phyloP scores from a whole-genome alignment of 2,888 invertebrate genomes.

The Oasisia sp. region DNA sequence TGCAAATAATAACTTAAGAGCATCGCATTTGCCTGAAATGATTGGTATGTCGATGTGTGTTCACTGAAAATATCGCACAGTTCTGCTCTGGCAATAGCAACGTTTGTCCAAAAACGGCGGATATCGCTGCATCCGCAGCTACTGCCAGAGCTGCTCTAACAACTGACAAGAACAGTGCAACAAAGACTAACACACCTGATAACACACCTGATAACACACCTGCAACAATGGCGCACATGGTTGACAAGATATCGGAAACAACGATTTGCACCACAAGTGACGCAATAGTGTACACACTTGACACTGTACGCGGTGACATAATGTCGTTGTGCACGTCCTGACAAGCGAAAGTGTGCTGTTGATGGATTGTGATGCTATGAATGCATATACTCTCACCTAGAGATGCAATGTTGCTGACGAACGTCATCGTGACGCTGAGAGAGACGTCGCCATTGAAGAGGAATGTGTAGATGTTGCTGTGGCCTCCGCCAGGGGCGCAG shows the following conservation, averaged over 20 bases:
- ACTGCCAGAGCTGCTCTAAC: too few relatives aligned
- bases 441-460: conserved; percentile 91
- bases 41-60: too few relatives aligned
- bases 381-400: conserved; percentile 73
- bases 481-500: conserved; percentile 77
- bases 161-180: not conserved
- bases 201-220: not conserved
- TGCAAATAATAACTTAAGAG: too few relatives aligned
- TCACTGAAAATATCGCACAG: too few relatives aligned
- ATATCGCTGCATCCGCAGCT: conserved; percentile 48
- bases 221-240: too few relatives aligned
- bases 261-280: too few relatives aligned
- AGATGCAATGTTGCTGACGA: conserved; percentile 86
- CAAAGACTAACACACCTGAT: not conserved
- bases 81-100: too few relatives aligned
- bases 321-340: too few relatives aligned
- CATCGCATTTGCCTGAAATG: too few relatives aligned
- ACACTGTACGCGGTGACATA: too few relatives aligned
- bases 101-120: too few relatives aligned
- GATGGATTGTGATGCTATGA: not conserved
- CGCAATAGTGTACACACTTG: too few relatives aligned
- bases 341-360: not conserved
- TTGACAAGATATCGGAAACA: not conserved
- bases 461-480: conserved; percentile 95
- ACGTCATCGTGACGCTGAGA: conserved; percentile 94